Conservation (phyloP, 1,140 invertebrate genomes). For the Harlomillsia oculata region DNA sequence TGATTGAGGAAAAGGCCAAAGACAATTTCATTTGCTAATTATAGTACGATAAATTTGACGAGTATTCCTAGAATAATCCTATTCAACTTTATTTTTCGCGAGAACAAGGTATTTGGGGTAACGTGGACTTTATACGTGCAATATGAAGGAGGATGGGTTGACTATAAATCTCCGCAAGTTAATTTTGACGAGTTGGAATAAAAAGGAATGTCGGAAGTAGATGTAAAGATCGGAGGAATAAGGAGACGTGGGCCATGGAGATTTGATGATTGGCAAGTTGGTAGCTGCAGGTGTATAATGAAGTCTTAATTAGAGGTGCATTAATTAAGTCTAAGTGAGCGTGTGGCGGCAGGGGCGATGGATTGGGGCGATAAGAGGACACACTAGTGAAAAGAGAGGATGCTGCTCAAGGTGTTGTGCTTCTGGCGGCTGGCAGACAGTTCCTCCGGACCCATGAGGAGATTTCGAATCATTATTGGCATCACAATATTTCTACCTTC, state of each 20-base stretch:
- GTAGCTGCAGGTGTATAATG: conserved; percentile 33
- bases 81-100: no score
- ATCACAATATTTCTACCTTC: conserved; percentile 34
- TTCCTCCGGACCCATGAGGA: conserved; percentile 17
- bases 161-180: no score
- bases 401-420: not conserved
- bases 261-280: conserved; percentile 23
- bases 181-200: not conserved
- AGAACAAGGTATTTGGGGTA: no score
- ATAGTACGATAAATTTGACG: no score
- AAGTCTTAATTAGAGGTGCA: conserved; percentile 35
- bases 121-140: no score
- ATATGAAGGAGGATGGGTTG: no score
- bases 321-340: conserved; percentile 33
- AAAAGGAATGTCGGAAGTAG: conserved; percentile 6
- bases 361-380: not conserved
- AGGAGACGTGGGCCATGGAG: conserved; percentile 6
- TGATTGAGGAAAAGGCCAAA: no score
- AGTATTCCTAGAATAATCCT: no score
- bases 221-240: conserved; percentile 1
- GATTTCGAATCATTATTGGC: conserved; percentile 23
- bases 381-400: not conserved
- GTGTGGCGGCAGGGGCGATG: conserved; percentile 17
- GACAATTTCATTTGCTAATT: no score
- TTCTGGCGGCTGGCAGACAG: not conserved